Evolutionary conservation across 2,888 invertebrate genomes (phyloP).

Genomic region (Mythimna pallens): DNA sequence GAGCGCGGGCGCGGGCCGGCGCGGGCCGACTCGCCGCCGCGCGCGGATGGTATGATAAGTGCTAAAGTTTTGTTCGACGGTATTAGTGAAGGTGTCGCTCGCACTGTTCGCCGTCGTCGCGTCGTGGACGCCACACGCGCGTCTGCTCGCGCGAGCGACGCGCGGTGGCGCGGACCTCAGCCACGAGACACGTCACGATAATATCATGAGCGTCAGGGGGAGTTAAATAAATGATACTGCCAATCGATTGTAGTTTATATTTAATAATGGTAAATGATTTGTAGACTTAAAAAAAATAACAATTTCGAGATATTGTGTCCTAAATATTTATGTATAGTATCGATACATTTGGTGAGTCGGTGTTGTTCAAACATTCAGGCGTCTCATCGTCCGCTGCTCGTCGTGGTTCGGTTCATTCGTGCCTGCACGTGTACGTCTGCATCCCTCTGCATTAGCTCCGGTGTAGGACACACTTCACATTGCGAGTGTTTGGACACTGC

Average conservation of each 20-base stretch:
- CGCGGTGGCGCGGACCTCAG: conserved; percentile 29
- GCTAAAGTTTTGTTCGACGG: conserved; percentile 60
- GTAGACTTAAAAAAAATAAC: conserved; percentile 81
- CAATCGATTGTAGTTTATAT: conserved; percentile 89
- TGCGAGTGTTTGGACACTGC: conserved; percentile 66
- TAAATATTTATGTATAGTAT: conserved; percentile 88
- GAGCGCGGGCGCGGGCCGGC: conserved; percentile 39
- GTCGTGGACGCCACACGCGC: conserved; percentile 17
- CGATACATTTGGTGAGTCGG: conserved; percentile 75
- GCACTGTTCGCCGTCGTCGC: conserved; percentile 40
- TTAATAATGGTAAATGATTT: conserved; percentile 85
- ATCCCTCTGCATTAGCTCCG: conserved; percentile 48
- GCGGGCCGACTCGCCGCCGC: conserved; percentile 6
- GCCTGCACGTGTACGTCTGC: conserved; percentile 60
- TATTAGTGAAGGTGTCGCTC: conserved; percentile 53
- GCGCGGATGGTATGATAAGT: conserved; percentile 59
- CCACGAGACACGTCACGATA: conserved; percentile 74
- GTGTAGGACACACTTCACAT: conserved; percentile 25
- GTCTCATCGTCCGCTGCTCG: conserved; percentile 35
- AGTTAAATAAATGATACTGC: conserved; percentile 86
- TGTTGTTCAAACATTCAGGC: conserved; percentile 69
- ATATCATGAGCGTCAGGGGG: conserved; percentile 81
- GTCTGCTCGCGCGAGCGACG: conserved; percentile 16
- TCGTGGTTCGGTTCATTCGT: conserved; percentile 63
- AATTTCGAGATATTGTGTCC: conserved; percentile 88